phyloP scores from a whole-genome alignment of 2,797 vertebrate genomes.

The Gambelia wislizenii region DNA sequence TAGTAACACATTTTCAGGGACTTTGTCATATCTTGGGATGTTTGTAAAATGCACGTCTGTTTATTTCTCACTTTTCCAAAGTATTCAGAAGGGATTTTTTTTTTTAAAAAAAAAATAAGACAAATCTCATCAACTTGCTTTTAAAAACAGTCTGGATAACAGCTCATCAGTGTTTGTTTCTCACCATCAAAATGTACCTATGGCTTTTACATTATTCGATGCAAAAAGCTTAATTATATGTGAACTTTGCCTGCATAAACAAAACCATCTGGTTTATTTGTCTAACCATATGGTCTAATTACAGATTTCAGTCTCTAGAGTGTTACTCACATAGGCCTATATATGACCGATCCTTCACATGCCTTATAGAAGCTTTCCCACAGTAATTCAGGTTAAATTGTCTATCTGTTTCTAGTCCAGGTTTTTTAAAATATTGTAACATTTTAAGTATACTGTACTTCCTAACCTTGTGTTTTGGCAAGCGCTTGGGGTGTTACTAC shows the following conservation, averaged over 20 bases:
- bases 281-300: constrained; percentile 76
- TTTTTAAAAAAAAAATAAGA: not conserved
- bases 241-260: constrained; percentile 77
- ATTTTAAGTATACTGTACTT: constrained; percentile 6
- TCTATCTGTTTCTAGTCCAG: constrained; percentile 73
- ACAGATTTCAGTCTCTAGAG: constrained; percentile 77
- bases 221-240: constrained; percentile 68
- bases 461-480: constrained; percentile 45
- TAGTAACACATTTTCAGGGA: not conserved
- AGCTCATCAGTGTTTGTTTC: not conserved
- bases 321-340: constrained; percentile 71
- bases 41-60: not conserved
- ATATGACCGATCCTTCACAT: constrained; percentile 73
- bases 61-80: not conserved
- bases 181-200: not conserved
- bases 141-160: not conserved
- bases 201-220: constrained; percentile 34
- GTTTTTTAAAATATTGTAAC: constrained; percentile 31
- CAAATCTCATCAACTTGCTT: not conserved
- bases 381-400: constrained; percentile 66
- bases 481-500: constrained; percentile 56
- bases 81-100: not conserved
- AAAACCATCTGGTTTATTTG: constrained; percentile 75
- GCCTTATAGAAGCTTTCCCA: constrained; percentile 75
- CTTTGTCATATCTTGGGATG: not conserved